phyloP scores from a whole-genome alignment of 2,113 vertebrate species.

The Cettia cetti region DNA sequence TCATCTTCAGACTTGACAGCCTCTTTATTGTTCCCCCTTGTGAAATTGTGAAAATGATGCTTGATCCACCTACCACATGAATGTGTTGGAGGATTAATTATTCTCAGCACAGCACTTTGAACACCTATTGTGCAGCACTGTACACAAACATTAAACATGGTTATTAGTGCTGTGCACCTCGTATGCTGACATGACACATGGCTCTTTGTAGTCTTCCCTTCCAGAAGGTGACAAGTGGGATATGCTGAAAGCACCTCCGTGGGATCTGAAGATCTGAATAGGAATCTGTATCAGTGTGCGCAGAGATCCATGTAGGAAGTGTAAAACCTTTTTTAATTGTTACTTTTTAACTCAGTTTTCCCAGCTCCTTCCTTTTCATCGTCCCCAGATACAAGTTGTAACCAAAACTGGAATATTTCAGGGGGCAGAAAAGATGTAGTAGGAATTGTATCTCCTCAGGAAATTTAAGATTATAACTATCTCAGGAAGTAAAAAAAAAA shows the following conservation, averaged over 20 bases:
- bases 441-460: background rate
- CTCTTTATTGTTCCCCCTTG: background rate
- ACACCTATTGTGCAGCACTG: background rate
- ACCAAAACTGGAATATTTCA: background rate
- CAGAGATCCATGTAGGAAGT: background rate
- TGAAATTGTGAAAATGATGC: background rate
- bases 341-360: background rate
- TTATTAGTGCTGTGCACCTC: background rate
- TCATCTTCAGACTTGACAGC: slow-evolving; percentile 28
- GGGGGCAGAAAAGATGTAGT: background rate
- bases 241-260: background rate
- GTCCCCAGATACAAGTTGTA: background rate
- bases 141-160: background rate
- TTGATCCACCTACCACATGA: slow-evolving; percentile 24
- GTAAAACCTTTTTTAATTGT: background rate
- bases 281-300: background rate
- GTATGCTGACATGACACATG: background rate
- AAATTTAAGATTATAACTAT: background rate
- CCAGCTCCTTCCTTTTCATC: background rate
- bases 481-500: background rate
- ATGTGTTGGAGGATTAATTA: slow-evolving; percentile 32
- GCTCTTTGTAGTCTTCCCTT: background rate
- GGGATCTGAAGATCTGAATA: background rate
- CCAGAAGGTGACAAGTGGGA: background rate
- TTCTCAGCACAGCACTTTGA: background rate